Evolutionary conservation across 1,140 invertebrate species (phyloP), one percentile per base, ranked within the genome.

Genomic region (Calycopis cecrops): DNA sequence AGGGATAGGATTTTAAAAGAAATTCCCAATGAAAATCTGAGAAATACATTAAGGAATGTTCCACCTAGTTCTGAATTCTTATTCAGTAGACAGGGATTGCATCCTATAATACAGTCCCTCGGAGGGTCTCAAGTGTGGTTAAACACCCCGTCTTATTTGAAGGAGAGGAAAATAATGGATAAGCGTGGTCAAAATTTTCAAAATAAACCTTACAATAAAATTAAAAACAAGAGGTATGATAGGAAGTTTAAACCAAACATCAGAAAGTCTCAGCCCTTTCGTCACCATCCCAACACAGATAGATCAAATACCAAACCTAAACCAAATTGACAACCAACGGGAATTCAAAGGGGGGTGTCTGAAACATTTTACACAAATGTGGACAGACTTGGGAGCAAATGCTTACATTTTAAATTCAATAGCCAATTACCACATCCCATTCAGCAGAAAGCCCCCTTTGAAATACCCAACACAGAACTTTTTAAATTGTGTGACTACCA

Each of bases 391-490:
- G 11, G 48, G 35, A 12, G 53, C 53, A 2, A 35, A 47, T 10
- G 17, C 16, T 7, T 60, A 21, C 28, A 51, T 60, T 14, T 12
- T 55, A 28, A 64, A 62, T 35, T 55, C 66, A 4, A 59, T 73
- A 17, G 56, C 64, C 35, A 60, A 58, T 18, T 14, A 18, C 18
- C 54, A 59, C 12, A 71, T 77, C 28, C 66, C 70, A 17, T 62
- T 77, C 47, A 49, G 28, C 47, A 57, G 37, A 8, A 73, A 61
- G 50, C 67, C 73, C 18, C 37, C 42, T 6, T 35, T 78, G 7
- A 57, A 57, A n/a, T n/a, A n/a, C n/a, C n/a, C n/a, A n/a, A n/a
- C n/a, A n/a, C n/a, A n/a, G n/a, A n/a, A n/a, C n/a, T 4, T 53
- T 50, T 10, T 6, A 11, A 40, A 3, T 4, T 14, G n/a, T 0